Evolutionary conservation across 2,888 invertebrate species (phyloP).

Genomic region (Malthinus seriepunctatus): DNA sequence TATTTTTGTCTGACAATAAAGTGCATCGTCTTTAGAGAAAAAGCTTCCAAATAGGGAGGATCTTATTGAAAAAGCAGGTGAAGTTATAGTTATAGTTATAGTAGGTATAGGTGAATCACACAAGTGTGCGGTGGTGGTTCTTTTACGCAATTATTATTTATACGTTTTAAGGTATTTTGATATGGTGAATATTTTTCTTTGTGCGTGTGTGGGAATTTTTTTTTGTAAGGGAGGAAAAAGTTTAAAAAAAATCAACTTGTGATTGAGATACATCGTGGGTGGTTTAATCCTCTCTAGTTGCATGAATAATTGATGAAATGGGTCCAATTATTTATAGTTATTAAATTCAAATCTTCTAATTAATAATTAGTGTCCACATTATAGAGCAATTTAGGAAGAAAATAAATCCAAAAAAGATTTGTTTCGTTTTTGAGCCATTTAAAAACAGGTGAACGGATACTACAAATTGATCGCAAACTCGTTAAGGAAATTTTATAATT

Average conservation of each 20-base stretch:
- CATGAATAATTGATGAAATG: too few species aligned
- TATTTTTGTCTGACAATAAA: slow-evolving; percentile 19
- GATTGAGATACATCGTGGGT: too few species aligned
- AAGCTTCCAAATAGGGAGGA: slow-evolving; percentile 8
- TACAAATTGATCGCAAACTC: slow-evolving; percentile 30
- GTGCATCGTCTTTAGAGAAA: slow-evolving; percentile 11
- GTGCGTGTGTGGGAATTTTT: slow-evolving; percentile 19
- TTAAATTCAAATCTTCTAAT: too few species aligned
- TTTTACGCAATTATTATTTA: slow-evolving; percentile 24
- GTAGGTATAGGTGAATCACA: slow-evolving; percentile 13
- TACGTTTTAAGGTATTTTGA: slow-evolving; percentile 15
- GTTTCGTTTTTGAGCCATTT: too few species aligned
- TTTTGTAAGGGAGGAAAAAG: not conserved
- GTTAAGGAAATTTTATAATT: slow-evolving; percentile 26
- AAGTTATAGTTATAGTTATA: slow-evolving; percentile 22
- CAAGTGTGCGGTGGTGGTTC: slow-evolving; percentile 15
- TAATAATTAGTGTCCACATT: too few species aligned
- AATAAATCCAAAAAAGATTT: too few species aligned
- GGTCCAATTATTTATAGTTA: too few species aligned
- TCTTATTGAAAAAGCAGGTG: slow-evolving; percentile 25
- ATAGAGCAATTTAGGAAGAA: too few species aligned
- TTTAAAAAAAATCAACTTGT: too few species aligned
- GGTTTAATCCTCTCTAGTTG: too few species aligned
- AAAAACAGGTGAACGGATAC: slow-evolving; percentile 32
- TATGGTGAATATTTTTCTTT: slow-evolving; percentile 10